Evolutionary conservation across 2,113 vertebrate species (phyloP).

Genomic region (Ailurus styani): DNA sequence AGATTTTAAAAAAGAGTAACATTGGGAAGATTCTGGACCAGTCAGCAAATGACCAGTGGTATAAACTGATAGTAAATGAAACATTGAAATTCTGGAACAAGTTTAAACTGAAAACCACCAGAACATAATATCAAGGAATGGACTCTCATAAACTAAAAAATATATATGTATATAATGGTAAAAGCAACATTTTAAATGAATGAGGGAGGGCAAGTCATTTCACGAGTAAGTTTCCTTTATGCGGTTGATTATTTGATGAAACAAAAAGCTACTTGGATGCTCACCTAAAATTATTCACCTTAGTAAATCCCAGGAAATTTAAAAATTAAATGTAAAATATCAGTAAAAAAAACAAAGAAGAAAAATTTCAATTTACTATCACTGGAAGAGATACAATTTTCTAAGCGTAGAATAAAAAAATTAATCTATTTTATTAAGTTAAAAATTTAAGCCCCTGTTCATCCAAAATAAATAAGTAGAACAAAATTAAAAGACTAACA

Average conservation of each 20-base stretch:
- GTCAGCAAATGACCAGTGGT: neutral
- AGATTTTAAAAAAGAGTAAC: neutral
- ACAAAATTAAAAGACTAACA: neutral
- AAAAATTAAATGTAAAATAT: neutral
- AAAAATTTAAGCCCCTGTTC: neutral
- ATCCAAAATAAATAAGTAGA: constrained; percentile 12
- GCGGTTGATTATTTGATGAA: neutral
- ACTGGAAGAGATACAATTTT: neutral
- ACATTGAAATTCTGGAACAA: neutral
- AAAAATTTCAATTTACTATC: neutral
- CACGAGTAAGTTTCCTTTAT: neutral
- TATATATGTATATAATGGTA: neutral
- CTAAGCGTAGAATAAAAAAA: neutral
- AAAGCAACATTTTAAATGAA: neutral
- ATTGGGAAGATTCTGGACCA: neutral
- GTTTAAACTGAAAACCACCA: neutral
- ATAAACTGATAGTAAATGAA: neutral
- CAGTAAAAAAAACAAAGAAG: neutral
- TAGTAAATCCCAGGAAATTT: constrained; percentile 16
- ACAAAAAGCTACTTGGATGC: neutral
- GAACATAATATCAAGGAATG: neutral
- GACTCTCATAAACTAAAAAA: neutral
- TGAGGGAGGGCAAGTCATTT: neutral
- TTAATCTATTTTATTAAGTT: neutral
- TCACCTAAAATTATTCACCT: neutral